Conservation (phyloP, 2,113 vertebrate genomes). For the Sceloporus undulatus region DNA sequence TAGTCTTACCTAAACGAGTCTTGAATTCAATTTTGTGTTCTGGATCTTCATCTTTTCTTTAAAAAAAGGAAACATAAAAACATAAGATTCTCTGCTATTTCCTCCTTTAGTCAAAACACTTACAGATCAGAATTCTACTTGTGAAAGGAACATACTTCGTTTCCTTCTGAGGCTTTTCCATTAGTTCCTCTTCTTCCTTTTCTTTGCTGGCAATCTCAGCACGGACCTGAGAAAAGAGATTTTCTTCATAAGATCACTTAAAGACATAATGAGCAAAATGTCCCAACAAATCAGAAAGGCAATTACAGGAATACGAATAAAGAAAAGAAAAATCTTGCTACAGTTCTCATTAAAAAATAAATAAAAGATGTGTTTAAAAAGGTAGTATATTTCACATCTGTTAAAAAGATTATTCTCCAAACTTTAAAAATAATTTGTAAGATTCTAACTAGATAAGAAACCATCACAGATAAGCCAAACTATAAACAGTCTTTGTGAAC, state of each 20-base stretch:
- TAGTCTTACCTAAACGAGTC: constrained; percentile 90
- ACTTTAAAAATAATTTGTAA: not conserved
- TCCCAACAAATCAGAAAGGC: not conserved
- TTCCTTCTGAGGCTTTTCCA: constrained; percentile 98
- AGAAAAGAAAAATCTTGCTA: not conserved
- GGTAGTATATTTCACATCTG: not conserved
- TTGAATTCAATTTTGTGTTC: constrained; percentile 99
- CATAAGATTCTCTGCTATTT: not conserved
- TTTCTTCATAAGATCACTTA: not conserved
- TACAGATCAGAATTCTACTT: not conserved
- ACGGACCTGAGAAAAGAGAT: constrained; percentile 83
- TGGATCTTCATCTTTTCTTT: constrained; percentile 95
- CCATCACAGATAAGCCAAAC: not conserved
- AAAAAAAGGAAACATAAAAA: constrained; percentile 33
- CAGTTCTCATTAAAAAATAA: not conserved
- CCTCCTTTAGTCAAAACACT: not conserved
- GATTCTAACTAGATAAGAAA: not conserved
- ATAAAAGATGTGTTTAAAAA: not conserved
- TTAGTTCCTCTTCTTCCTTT: constrained; percentile 96
- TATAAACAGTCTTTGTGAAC: not conserved
- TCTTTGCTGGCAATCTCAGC: constrained; percentile 98
- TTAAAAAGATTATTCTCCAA: not conserved
- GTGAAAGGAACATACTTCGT: constrained; percentile 85
- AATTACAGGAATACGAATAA: not conserved
- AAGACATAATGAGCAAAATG: not conserved